Percentiles rank a stretch among this genome's conserved stretches.
phyloP scores from a whole-genome alignment of 2,797 vertebrate genomes.

The Sus cebifrons region DNA sequence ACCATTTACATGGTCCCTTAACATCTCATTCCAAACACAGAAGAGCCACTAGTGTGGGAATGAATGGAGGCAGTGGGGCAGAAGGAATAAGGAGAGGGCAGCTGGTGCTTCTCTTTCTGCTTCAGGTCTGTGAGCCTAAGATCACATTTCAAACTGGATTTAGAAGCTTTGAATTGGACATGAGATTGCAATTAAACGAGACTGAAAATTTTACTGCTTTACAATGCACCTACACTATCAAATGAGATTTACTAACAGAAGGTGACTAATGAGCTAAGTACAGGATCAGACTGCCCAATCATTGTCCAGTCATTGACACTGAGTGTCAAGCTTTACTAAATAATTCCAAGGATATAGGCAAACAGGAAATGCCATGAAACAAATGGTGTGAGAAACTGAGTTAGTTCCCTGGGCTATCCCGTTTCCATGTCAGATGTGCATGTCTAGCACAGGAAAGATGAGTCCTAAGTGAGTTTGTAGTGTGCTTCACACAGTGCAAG shows the following conservation, averaged over 20 bases:
- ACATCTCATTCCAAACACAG: not conserved
- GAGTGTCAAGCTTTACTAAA: not conserved
- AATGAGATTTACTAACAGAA: conserved; percentile 15
- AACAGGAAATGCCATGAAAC: not conserved
- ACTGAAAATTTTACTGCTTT: not conserved
- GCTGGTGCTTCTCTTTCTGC: fast-evolving
- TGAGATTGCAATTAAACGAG: not conserved
- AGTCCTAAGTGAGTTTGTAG: not conserved
- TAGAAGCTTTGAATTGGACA: not conserved
- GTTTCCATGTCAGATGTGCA: not conserved
- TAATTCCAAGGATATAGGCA: not conserved
- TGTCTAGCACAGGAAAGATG: not conserved
- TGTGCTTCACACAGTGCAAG: not conserved
- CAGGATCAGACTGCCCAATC: not conserved
- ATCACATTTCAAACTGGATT: not conserved
- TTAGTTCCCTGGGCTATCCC: not conserved
- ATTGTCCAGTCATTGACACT: too few species aligned
- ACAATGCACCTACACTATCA: not conserved
- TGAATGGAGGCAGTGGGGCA: not conserved
- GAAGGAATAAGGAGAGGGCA: not conserved
- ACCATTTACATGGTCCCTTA: not conserved
- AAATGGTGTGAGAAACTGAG: not conserved
- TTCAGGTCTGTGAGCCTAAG: not conserved
- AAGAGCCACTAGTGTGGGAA: not conserved
- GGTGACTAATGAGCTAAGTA: not conserved